Evolutionary conservation across 2,113 vertebrate species (phyloP).

Genomic region (Telmatochromis brachygnathus): DNA sequence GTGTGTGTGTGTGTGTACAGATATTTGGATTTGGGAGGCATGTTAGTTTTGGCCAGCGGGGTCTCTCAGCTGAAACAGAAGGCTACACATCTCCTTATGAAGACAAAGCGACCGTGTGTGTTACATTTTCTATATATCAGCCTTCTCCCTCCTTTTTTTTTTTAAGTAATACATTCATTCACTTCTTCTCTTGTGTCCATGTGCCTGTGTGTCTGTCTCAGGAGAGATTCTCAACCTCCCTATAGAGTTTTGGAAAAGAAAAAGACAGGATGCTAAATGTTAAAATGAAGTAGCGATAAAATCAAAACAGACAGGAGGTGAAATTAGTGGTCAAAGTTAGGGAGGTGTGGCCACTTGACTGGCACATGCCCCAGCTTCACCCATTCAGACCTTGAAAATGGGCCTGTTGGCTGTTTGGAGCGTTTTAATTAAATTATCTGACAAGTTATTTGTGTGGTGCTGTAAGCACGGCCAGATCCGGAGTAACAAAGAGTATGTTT

Average conservation of each 20-base stretch:
- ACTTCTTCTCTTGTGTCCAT: not conserved
- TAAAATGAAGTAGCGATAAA: not conserved
- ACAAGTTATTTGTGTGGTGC: not conserved
- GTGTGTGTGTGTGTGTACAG: not conserved
- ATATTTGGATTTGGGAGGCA: conserved; percentile 6
- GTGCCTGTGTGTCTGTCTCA: not conserved
- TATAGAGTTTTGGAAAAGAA: not conserved
- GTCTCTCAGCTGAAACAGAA: conserved; percentile 16
- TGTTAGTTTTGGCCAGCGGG: conserved; percentile 14
- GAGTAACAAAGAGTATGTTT: not conserved
- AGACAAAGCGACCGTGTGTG: conserved; percentile 38
- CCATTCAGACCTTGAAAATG: not conserved
- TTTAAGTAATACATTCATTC: not conserved
- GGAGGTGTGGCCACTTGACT: not conserved
- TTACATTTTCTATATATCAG: conserved; percentile 1
- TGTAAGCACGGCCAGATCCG: not conserved
- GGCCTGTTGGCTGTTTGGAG: not conserved
- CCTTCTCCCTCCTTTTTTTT: not conserved
- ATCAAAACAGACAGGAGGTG: not conserved
- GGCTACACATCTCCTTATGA: not conserved
- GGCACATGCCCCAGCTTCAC: not conserved
- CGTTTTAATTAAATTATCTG: not conserved
- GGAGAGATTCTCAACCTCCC: not conserved
- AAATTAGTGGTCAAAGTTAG: not conserved
- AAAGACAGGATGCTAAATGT: not conserved